phyloP scores from a whole-genome alignment of 2,888 invertebrate genomes.

The Scrobipalpa costella region DNA sequence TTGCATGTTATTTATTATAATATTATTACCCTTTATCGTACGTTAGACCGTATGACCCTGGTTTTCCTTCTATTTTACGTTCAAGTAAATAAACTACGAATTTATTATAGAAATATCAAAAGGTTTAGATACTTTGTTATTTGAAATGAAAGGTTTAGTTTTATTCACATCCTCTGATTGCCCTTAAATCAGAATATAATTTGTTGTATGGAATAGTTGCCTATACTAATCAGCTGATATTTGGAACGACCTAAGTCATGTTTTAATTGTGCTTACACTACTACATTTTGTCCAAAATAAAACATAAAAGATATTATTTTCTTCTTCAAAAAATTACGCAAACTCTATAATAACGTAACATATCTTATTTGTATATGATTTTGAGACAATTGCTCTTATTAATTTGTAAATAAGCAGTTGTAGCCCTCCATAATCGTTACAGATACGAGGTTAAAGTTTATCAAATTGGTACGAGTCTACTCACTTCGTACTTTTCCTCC shows the following conservation, averaged over 20 bases:
- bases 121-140: no score
- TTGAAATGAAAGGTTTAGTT: no score
- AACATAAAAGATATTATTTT: no score
- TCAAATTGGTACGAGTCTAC: constrained; percentile 37
- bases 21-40: background rate
- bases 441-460: constrained; percentile 66
- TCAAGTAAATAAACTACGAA: background rate
- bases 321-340: background rate
- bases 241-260: no score
- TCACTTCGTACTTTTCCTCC: constrained; percentile 65
- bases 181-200: background rate
- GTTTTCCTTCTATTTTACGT: background rate
- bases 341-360: background rate
- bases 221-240: no score
- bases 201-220: no score
- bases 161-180: no score
- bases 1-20: constrained; percentile 17
- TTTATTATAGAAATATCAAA: no score
- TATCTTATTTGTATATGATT: background rate
- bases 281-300: no score
- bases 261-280: no score
- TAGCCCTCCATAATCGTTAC: constrained; percentile 1
- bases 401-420: constrained; percentile 9
- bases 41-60: background rate
- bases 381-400: constrained; percentile 1